Evolutionary conservation across 1,140 invertebrate species (phyloP), one percentile per base, ranked within the genome.

Genomic region (Eumeta japonica): DNA sequence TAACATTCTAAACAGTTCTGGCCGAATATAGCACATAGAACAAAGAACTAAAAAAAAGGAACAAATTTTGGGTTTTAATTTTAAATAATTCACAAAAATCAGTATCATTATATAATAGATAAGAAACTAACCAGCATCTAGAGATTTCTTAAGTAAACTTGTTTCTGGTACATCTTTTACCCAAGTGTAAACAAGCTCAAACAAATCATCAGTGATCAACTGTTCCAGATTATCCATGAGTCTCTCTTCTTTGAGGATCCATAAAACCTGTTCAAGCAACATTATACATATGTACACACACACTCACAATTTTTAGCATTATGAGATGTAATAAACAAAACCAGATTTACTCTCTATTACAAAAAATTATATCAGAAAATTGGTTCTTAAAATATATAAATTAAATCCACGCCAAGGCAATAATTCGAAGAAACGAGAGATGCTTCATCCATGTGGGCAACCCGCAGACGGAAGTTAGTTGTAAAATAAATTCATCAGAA

Each of bases 11-110:
- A 92, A 93, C 13, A 89, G 72, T 29, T 84, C 81, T 0, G 90
- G 86, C 43, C 84, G 81, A 16, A 92, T 88, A 58, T 86, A 87
- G 59, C 90, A 94, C 44, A 92, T 78, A 1, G 90, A 85, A 56
- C 91, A 94, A 10, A 95, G 63, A 3, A 92, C 79, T 50, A 84
- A 79, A 76, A 83, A 51, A 47, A 72, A 60, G 37, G 14, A 44
- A 24, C 7, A 27, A 7, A 33, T 16, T 20, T n/a, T n/a, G n/a
- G n/a, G n/a, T n/a, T n/a, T n/a, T n/a, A n/a, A n/a, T n/a, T n/a
- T n/a, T n/a, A n/a, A n/a, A n/a, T n/a, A n/a, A n/a, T n/a, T n/a
- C n/a, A n/a, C n/a, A n/a, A n/a, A n/a, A n/a, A n/a, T n/a, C n/a
- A n/a, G n/a, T n/a, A n/a, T n/a, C n/a, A n/a, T n/a, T n/a, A n/a